Base-by-base conservation (phyloP, 2,113 vertebrate genomes). In the Phylloscopus trochilus region DNA sequence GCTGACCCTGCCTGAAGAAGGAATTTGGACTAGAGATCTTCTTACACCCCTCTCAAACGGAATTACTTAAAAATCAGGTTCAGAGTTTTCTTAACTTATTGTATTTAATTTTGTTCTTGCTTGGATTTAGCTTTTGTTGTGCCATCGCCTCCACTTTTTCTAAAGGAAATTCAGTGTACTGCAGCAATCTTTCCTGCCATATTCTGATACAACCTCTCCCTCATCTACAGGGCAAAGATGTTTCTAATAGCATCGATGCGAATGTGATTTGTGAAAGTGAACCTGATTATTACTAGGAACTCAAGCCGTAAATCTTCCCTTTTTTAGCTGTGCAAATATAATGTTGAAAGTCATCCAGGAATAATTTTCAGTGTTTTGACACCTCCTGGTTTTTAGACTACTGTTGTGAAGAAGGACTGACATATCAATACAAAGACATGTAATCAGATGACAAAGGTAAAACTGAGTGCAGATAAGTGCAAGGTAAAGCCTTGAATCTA, bases 311-410 rank as follows among this genome's bases (percentile, higher is more conserved):
- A 78, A 68, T 94, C 47, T 78, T 93, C 46, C 63, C n/a, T 86
- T 77, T 94, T 93, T 91, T 8, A 81, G 59, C 43, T 63, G 60
- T 63, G 47, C 68, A 92, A 80, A 88, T 77, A 74, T 15, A 92
- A 58, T 62, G 46, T 22, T 93, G 83, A 89, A 96, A 90, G 81
- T 88, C 43, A 90, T 83, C 46, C 85, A 92, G 27, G 35, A 74
- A 80, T 81, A 90, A 81, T 70, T 85, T 90, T 73, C 59, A 86
- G 24, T 81, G 60, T 83, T 95, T 89, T 92, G 87, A 93, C 83
- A 87, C 74, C 46, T 88, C 62, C 16, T 56, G 78, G 55, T 70
- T 75, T 90, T 68, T 11, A 92, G 64, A 83, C 44, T 52, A 91
- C 41, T 0, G 1, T 74, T 76, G 58, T 79, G 70, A 95, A 74